phyloP scores from a whole-genome alignment of 30 jellyfish, hydroid and myxozoan genomes.

The Aurelia coerulea region DNA sequence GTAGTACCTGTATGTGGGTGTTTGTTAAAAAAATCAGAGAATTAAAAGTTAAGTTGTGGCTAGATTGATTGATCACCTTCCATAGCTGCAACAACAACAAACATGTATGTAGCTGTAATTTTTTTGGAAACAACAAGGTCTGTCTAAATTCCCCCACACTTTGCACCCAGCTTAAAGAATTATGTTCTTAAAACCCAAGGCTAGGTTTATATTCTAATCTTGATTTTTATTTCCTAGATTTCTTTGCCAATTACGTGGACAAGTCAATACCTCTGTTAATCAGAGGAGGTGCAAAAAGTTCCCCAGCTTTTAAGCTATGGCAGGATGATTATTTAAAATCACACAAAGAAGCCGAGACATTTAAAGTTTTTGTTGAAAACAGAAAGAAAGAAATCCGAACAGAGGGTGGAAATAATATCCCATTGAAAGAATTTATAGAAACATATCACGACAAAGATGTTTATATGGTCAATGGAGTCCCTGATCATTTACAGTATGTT shows the following conservation, averaged over 20 bases:
- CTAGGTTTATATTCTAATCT: too few relatives aligned
- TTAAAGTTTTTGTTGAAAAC: conserved; percentile 74
- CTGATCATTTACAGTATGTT: conserved; percentile 85
- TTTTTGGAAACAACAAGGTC: too few relatives aligned
- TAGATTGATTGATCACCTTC: too few relatives aligned
- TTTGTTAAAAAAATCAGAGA: too few relatives aligned
- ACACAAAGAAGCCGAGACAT: conserved; percentile 81
- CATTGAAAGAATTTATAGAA: conserved; percentile 78
- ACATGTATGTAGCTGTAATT: too few relatives aligned
- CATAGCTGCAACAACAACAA: too few relatives aligned
- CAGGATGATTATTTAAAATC: conserved; percentile 75
- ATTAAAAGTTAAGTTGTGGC: too few relatives aligned
- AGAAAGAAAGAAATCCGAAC: conserved; percentile 81
- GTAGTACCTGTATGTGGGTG: too few relatives aligned
- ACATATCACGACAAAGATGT: conserved; percentile 68
- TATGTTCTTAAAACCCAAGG: too few relatives aligned
- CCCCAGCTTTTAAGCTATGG: conserved; percentile 89
- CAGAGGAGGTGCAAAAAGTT: conserved; percentile 78
- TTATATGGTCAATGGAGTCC: conserved; percentile 92
- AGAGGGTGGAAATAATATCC: conserved; percentile 59
- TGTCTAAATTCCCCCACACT: too few relatives aligned
- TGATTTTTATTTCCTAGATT: conserved; percentile 44
- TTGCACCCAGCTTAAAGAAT: too few relatives aligned
- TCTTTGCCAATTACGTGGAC: conserved; percentile 76
- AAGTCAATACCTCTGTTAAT: conserved; percentile 81